Conservation (phyloP, 2,888 invertebrate genomes). For the Drosophila seclusa region DNA sequence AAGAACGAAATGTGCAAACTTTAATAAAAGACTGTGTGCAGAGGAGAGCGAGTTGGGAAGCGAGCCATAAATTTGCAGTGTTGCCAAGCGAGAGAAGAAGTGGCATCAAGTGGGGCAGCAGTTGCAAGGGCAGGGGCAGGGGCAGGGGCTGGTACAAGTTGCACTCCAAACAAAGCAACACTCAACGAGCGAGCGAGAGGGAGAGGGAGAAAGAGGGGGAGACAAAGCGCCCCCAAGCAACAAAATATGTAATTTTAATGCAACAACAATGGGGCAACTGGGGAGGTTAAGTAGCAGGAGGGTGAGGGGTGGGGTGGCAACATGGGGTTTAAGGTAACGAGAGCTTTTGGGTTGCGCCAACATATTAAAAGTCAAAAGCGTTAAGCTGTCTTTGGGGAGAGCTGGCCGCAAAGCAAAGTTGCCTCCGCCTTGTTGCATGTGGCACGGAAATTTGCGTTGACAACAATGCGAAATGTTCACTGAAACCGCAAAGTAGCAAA, state of each 20-base stretch:
- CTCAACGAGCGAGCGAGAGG: slow-evolving; percentile 51
- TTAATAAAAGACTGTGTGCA: slow-evolving; percentile 67
- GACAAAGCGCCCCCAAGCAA: slow-evolving; percentile 18
- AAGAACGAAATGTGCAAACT: slow-evolving; percentile 73
- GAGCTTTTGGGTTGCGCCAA: slow-evolving; percentile 59
- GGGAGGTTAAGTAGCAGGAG: not conserved
- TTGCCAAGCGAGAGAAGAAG: slow-evolving; percentile 25
- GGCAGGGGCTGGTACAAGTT: slow-evolving; percentile 42
- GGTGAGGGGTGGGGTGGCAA: not conserved
- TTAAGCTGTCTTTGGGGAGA: slow-evolving; percentile 47
- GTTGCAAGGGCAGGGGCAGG: not conserved
- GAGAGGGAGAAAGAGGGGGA: rapidly evolving
- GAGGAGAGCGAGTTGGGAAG: slow-evolving; percentile 6
- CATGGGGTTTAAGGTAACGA: slow-evolving; percentile 48
- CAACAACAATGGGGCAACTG: slow-evolving; percentile 51
- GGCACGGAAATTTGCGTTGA: slow-evolving; percentile 69
- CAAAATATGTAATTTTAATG: slow-evolving; percentile 69
- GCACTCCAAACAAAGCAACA: slow-evolving; percentile 80
- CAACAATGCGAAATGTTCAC: slow-evolving; percentile 69
- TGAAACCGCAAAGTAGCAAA: slow-evolving; percentile 56
- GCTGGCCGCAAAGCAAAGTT: slow-evolving; percentile 30
- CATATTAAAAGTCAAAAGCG: slow-evolving; percentile 77
- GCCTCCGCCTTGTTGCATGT: slow-evolving; percentile 65
- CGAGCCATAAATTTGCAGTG: slow-evolving; percentile 67
- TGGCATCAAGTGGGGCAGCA: not conserved